Evolutionary conservation across 2,888 invertebrate species (phyloP).

Genomic region (Drepanosiphum platanoidis): DNA sequence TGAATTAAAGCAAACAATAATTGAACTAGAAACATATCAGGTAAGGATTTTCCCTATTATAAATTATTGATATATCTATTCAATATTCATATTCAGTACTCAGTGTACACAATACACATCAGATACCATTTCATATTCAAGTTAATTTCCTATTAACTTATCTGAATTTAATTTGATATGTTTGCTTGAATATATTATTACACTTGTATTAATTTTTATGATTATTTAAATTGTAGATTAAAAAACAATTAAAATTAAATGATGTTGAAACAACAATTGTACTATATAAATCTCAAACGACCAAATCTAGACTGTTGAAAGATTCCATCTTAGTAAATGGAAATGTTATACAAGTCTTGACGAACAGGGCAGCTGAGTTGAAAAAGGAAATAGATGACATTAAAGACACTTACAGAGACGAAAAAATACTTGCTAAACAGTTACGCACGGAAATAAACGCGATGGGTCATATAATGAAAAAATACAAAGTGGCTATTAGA

Average conservation of each 20-base stretch:
- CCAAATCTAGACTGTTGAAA: constrained; percentile 65
- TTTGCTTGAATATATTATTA: not conserved
- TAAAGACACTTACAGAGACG: constrained; percentile 69
- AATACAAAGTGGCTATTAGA: constrained; percentile 71
- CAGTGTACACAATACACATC: too few relatives aligned
- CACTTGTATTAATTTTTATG: not conserved
- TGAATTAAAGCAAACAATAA: not conserved
- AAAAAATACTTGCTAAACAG: constrained; percentile 75
- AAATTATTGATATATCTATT: constrained; percentile 27
- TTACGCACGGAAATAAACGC: constrained; percentile 77
- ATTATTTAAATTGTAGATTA: constrained; percentile 69
- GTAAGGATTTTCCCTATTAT: constrained; percentile 63
- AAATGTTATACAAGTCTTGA: constrained; percentile 53
- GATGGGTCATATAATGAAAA: constrained; percentile 73
- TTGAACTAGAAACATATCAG: constrained; percentile 17
- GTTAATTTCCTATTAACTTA: not conserved
- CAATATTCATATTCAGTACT: not conserved
- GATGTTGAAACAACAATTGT: constrained; percentile 78
- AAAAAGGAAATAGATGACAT: constrained; percentile 37
- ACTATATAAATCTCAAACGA: constrained; percentile 74
- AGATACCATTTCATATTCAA: not conserved
- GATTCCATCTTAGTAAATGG: constrained; percentile 14
- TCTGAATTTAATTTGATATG: not conserved
- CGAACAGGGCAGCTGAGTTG: constrained; percentile 15
- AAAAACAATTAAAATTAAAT: constrained; percentile 82